phyloP scores from a whole-genome alignment of 2,888 invertebrate species.

The Netelia melanura region DNA sequence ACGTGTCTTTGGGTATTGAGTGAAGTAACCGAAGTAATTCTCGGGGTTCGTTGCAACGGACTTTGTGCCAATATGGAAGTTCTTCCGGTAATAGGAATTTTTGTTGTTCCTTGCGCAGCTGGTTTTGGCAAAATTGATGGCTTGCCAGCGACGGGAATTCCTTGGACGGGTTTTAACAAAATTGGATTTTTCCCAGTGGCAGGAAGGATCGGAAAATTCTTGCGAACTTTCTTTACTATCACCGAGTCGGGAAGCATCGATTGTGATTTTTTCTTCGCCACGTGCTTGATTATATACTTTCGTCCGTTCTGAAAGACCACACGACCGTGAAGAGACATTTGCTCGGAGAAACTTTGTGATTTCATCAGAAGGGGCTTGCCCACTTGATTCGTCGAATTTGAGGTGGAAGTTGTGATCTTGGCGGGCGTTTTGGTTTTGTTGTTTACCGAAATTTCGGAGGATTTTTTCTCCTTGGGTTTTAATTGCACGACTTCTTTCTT shows the following conservation, averaged over 20 bases:
- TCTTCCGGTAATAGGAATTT: neutral
- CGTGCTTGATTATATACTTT: constrained; percentile 73
- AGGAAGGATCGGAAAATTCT: constrained; percentile 21
- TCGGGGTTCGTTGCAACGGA: neutral
- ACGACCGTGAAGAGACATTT: constrained; percentile 66
- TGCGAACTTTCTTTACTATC: constrained; percentile 32
- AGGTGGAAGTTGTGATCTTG: neutral
- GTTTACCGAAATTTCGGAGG: neutral
- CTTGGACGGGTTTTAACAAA: constrained; percentile 30
- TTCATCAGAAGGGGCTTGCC: neutral
- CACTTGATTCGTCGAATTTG: constrained; percentile 1
- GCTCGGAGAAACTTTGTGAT: constrained; percentile 61
- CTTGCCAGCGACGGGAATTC: neutral
- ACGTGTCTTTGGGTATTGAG: too few species aligned
- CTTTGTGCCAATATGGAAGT: neutral
- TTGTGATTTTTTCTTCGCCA: constrained; percentile 51
- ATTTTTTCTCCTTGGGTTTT: neutral
- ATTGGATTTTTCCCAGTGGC: constrained; percentile 1
- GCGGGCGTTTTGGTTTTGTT: neutral
- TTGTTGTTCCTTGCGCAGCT: neutral
- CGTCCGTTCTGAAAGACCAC: constrained; percentile 74
- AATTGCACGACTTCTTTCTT: constrained; percentile 4
- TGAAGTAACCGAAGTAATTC: too few species aligned
- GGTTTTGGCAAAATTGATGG: constrained; percentile 4
- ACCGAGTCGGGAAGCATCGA: constrained; percentile 45